Evolutionary conservation across 2,113 vertebrate genomes (phyloP).

Genomic region (Podarcis muralis): DNA sequence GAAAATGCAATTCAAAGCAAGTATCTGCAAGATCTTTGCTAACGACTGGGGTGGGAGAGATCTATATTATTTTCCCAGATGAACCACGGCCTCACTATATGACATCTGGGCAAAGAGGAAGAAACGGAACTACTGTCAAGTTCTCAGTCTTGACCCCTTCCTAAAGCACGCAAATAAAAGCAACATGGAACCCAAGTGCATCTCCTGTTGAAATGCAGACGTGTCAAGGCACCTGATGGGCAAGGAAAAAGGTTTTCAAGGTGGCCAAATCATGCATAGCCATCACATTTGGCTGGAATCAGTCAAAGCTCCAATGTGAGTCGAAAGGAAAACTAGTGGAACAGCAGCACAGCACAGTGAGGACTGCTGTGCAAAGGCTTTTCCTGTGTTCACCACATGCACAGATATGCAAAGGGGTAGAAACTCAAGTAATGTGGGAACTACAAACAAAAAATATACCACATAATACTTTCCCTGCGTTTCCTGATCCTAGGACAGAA

Average conservation of each 20-base stretch:
- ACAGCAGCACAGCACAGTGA: neutral
- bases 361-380: neutral
- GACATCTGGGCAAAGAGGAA: neutral
- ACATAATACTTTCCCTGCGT: neutral
- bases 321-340: too few relatives aligned
- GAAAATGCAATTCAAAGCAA: neutral
- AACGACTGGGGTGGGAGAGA: neutral
- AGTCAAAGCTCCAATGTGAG: neutral
- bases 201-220: neutral
- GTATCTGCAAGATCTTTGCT: slow-evolving; percentile 24
- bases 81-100: neutral
- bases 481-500: neutral
- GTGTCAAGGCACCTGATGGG: too few relatives aligned
- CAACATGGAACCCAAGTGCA: neutral
- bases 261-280: neutral
- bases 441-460: neutral
- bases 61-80: neutral
- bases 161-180: neutral
- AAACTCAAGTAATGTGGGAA: neutral
- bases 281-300: neutral
- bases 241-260: neutral
- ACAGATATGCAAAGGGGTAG: neutral
- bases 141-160: neutral
- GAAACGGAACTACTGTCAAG: neutral
- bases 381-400: neutral